phyloP scores from a whole-genome alignment of 2,888 invertebrate genomes.

The Rhabditoides inermis region DNA sequence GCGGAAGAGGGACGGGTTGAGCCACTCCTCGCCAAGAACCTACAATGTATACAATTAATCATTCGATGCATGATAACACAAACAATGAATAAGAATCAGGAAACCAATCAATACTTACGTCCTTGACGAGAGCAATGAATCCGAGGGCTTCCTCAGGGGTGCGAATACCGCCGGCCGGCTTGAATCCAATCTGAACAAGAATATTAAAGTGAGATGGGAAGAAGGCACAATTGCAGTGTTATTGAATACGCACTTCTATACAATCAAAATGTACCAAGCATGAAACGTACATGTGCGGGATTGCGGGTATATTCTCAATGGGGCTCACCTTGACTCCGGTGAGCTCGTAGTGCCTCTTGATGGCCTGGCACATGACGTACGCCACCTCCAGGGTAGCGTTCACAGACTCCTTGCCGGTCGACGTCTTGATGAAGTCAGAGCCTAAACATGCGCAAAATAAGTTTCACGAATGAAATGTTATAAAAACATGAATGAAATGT shows the following conservation, averaged over 20 bases:
- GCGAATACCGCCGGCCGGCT: conserved; percentile 92
- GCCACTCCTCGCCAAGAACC: conserved; percentile 78
- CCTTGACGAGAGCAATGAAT: conserved; percentile 76
- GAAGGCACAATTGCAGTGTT: too few relatives aligned
- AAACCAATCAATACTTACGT: conserved; percentile 42
- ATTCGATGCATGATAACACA: neutral
- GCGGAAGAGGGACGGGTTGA: conserved; percentile 67
- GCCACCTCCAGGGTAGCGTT: conserved; percentile 88
- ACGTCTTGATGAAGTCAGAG: conserved; percentile 94
- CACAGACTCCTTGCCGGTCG: conserved; percentile 84
- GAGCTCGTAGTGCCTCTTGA: conserved; percentile 59
- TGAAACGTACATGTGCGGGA: too few relatives aligned
- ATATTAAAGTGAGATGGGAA: too few relatives aligned
- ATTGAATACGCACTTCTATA: too few relatives aligned
- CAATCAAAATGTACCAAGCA: too few relatives aligned
- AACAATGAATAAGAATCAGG: neutral
- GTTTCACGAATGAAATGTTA: neutral
- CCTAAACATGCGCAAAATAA: too few relatives aligned
- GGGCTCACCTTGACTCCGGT: conserved; percentile 62
- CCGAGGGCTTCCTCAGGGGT: conserved; percentile 74
- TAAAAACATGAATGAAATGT: neutral
- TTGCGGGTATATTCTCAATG: too few relatives aligned
- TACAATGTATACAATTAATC: conserved; percentile 1
- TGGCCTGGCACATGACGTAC: conserved; percentile 85
- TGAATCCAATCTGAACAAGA: conserved; percentile 73